phyloP scores from a whole-genome alignment of 2,113 vertebrate genomes.

The Chauna torquata region DNA sequence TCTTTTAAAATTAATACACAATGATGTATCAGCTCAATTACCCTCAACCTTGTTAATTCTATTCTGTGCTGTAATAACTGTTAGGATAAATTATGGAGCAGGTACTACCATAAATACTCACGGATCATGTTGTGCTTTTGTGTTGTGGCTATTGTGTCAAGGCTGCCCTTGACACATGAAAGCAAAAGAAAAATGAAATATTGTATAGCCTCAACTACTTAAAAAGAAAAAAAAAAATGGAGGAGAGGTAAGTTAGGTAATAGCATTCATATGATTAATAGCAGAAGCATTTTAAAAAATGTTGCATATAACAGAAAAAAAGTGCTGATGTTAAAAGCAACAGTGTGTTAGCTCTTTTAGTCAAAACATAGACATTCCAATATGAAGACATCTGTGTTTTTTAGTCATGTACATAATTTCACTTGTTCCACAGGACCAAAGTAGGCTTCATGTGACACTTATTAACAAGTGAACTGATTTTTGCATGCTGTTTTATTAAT shows the following conservation, averaged over 20 bases:
- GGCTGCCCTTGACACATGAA: conserved; percentile 31
- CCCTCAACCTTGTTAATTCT: conserved; percentile 54
- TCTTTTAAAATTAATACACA: conserved; percentile 26
- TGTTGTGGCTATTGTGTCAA: neutral
- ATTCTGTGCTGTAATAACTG: conserved; percentile 47
- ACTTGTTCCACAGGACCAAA: neutral
- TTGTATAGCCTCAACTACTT: neutral
- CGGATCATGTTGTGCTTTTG: conserved; percentile 26
- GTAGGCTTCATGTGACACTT: neutral
- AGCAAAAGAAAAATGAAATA: conserved; percentile 28
- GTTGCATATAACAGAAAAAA: neutral
- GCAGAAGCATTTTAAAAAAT: neutral
- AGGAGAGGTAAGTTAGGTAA: neutral
- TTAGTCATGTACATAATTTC: neutral
- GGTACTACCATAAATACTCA: conserved; percentile 49
- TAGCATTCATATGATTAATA: neutral
- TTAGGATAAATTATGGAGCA: conserved; percentile 59
- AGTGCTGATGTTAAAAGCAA: neutral
- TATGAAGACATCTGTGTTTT: neutral
- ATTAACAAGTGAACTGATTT: neutral
- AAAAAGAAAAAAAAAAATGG: neutral
- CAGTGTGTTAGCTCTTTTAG: neutral
- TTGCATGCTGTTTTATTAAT: neutral
- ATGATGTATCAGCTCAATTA: conserved; percentile 54
- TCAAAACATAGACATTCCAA: neutral